Base-by-base conservation (phyloP, 2,113 vertebrate species). In the Pelecanus crispus region DNA sequence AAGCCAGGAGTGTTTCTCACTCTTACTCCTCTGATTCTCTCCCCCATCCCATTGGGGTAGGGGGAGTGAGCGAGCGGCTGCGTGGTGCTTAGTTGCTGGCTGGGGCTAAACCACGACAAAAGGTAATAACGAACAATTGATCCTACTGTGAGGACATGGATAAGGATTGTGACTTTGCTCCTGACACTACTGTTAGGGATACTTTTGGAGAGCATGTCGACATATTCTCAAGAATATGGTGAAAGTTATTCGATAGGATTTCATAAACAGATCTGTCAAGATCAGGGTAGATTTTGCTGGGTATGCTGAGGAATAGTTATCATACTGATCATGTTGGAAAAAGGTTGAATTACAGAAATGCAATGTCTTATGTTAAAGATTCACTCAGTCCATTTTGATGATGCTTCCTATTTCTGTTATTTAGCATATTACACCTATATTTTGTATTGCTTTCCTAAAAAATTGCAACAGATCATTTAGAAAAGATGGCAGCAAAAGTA, bases 121-220 rank as follows among this genome's bases (percentile, higher is more conserved):
- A n/a, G 1, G 5, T 34, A 45, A 55, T 36, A 61, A 24, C 15
- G n/a, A 15, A 26, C 11, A 62, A 17, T 13, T 71, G 12, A 34
- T 40, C 66, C 24, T 72, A 21, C 31, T 62, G 13, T 17, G 11
- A 44, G 45, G 15, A 38, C 24, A 44, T 6, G 10, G 13, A 49
- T 31, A 67, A 80, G 6, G 4, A 25, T 29, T 80, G 36, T 53
- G 29, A 40, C 11, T 72, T 86, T 83, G 3, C 3, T 59, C 9
- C 17, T 68, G 47, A 55, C 10, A 18, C 13, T 44, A 6, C 12
- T 42, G 3, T 6, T 29, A 26, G 31, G 80, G 49, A 58, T 26
- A 20, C 1, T 49, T 79, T 70, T 58, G 31, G 7, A 56, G 7
- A 3, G 3, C 9, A 6, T 42, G 13, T 34, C 0, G 0, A 49